Percentiles rank a stretch among this genome's conserved stretches.
Conservation (phyloP, 2,113 vertebrate species). For the Passer montanus region DNA sequence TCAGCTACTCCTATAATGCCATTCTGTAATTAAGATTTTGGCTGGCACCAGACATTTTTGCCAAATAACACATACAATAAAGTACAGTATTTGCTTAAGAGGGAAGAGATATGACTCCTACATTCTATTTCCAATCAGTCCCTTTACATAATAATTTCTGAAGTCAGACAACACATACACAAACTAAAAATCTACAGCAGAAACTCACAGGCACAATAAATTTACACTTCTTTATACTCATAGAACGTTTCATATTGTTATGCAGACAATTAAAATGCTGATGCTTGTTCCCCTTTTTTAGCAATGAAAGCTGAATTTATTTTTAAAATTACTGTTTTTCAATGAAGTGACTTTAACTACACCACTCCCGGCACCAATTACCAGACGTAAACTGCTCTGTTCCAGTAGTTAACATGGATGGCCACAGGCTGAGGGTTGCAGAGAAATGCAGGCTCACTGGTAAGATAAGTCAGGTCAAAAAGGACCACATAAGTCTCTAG, state of each 20-base stretch:
- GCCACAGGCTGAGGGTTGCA: not conserved
- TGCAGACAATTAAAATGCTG: not conserved
- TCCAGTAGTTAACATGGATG: not conserved
- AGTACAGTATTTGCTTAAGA: not conserved
- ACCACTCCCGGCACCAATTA: not conserved
- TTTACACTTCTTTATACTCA: not conserved
- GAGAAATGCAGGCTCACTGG: not conserved
- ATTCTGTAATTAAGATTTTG: not conserved
- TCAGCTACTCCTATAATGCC: not conserved
- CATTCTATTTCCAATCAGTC: not conserved
- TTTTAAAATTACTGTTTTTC: not conserved
- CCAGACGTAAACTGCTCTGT: not conserved
- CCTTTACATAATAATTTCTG: not conserved
- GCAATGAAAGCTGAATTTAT: not conserved
- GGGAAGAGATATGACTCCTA: not conserved
- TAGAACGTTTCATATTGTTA: not conserved
- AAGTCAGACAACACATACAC: accelerated
- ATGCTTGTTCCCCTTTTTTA: not conserved
- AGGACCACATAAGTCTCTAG: not conserved
- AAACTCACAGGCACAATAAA: not conserved
- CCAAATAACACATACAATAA: not conserved
- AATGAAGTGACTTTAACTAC: not conserved
- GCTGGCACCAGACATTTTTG: not conserved
- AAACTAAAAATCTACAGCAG: not conserved
- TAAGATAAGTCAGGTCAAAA: not conserved